phyloP scores from a whole-genome alignment of 2,113 vertebrate species.

The Zosterops japonicus region DNA sequence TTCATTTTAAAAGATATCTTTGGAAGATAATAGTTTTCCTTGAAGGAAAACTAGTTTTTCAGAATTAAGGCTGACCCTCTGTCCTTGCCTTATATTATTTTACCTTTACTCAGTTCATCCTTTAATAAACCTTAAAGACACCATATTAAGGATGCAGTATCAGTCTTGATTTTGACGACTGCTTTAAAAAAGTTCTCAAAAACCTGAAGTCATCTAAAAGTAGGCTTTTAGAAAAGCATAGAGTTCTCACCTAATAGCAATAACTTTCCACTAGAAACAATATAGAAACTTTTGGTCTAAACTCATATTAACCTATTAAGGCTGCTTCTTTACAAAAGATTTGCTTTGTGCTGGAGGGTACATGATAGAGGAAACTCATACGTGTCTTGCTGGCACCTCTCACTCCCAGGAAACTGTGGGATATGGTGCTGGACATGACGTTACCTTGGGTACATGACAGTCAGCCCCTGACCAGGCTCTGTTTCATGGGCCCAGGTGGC shows the following conservation, averaged over 20 bases:
- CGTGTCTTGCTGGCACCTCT: slow-evolving; percentile 76
- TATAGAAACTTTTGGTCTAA: accelerated
- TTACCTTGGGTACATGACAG: slow-evolving; percentile 99
- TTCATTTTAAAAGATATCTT: not conserved
- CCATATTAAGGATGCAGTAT: not conserved
- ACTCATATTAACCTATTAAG: not conserved
- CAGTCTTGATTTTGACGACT: not conserved
- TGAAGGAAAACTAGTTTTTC: not conserved
- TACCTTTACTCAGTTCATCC: not conserved
- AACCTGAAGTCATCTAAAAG: not conserved
- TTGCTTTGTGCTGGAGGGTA: slow-evolving; percentile 74
- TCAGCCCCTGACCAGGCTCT: slow-evolving; percentile 97
- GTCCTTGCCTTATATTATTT: not conserved
- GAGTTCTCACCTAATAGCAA: not conserved
- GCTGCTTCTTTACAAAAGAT: slow-evolving; percentile 20
- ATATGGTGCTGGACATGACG: slow-evolving; percentile 94
- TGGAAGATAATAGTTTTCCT: not conserved
- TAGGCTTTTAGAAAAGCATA: not conserved
- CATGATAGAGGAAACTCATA: slow-evolving; percentile 92
- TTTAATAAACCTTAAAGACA: not conserved
- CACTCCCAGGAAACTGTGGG: slow-evolving; percentile 96
- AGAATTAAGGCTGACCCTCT: not conserved
- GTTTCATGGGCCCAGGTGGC: slow-evolving; percentile 73
- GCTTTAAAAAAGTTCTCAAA: not conserved
- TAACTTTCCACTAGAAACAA: not conserved